Evolutionary conservation across 2,888 invertebrate genomes (phyloP).

Genomic region (Macroteleia sp.): DNA sequence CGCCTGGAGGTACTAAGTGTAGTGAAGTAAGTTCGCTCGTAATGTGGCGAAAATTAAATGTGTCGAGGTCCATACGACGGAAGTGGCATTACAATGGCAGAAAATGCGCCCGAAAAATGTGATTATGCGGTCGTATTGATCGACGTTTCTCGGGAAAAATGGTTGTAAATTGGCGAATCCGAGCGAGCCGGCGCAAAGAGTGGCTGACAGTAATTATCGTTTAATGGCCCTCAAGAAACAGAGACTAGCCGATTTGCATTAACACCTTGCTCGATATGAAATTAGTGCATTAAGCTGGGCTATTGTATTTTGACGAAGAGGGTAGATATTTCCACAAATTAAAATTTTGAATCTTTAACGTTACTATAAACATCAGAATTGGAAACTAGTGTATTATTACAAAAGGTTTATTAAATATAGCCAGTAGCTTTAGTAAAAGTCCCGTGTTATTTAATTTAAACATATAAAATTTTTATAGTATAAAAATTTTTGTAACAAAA

Average conservation of each 20-base stretch:
- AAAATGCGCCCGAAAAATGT: conserved; percentile 52
- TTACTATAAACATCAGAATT: no score
- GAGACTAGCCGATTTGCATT: conserved; percentile 62
- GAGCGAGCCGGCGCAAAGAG: conserved; percentile 45
- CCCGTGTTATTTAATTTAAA: no score
- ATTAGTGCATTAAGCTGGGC: conserved; percentile 49
- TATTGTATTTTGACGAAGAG: conserved; percentile 43
- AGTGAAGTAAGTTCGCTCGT: conserved; percentile 21
- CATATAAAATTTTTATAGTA: no score
- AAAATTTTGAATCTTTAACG: conserved; percentile 32
- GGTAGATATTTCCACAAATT: conserved; percentile 40
- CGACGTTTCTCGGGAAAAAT: conserved; percentile 51
- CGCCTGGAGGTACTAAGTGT: conserved; percentile 14
- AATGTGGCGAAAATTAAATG: conserved; percentile 48
- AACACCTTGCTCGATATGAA: conserved; percentile 56
- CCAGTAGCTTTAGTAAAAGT: no score
- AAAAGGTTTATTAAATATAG: no score
- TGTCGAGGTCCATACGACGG: conserved; percentile 50
- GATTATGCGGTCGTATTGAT: conserved; percentile 55
- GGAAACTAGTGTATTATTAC: no score
- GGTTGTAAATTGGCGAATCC: conserved; percentile 59
- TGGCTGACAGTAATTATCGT: conserved; percentile 62
- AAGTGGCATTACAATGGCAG: conserved; percentile 55
- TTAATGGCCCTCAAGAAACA: conserved; percentile 62
- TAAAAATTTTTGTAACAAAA: no score